Conservation (phyloP, 2,888 invertebrate species). For the Luperina testacea region DNA sequence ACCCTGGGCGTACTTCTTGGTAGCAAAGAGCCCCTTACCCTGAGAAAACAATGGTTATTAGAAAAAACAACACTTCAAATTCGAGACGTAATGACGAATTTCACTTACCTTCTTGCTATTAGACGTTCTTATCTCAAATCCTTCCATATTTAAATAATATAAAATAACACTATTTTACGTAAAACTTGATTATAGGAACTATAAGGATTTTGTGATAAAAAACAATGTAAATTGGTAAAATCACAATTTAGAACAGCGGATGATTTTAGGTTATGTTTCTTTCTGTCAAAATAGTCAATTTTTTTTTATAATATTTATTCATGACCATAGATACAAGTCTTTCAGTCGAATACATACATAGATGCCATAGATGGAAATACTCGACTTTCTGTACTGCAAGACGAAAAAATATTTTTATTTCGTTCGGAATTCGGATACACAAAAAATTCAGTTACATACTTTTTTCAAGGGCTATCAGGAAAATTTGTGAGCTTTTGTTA, state of each 20-base stretch:
- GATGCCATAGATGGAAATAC: too few species aligned
- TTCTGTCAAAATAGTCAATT: constrained; percentile 7
- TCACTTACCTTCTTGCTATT: constrained; percentile 83
- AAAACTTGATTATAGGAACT: not conserved
- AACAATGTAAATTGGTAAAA: constrained; percentile 18
- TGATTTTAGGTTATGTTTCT: constrained; percentile 47
- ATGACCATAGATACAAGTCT: too few species aligned
- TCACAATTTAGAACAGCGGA: constrained; percentile 9
- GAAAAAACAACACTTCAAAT: constrained; percentile 18
- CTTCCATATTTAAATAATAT: constrained; percentile 75
- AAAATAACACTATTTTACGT: not conserved
- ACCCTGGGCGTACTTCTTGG: constrained; percentile 91
- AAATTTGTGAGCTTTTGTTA: not conserved
- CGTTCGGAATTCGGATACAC: constrained; percentile 33
- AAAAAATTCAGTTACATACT: not conserved
- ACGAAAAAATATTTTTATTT: not conserved
- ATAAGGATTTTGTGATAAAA: not conserved
- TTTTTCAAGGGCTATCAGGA: not conserved
- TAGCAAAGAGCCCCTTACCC: constrained; percentile 96
- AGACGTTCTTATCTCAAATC: constrained; percentile 82
- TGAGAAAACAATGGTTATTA: constrained; percentile 78
- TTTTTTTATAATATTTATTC: too few species aligned
- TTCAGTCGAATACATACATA: too few species aligned
- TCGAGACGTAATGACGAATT: not conserved
- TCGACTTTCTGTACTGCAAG: not conserved